Percentiles rank a stretch among this genome's conserved stretches.
Evolutionary conservation across 2,113 vertebrate species (phyloP).

Genomic region (Seriola dumerili): DNA sequence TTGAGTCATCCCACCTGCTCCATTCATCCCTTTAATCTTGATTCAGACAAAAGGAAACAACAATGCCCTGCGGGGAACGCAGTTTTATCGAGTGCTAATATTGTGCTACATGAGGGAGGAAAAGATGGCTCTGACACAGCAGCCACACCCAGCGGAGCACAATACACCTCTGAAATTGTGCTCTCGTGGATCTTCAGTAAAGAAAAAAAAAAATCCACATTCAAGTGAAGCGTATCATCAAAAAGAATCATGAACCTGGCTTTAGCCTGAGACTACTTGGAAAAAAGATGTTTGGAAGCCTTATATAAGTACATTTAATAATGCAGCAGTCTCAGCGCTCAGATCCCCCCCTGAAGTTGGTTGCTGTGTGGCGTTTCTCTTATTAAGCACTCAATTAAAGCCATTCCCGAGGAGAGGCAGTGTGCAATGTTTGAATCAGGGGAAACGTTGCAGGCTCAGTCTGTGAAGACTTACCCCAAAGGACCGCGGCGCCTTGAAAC

Average conservation of each 20-base stretch:
- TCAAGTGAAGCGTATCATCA: slow-evolving; percentile 15
- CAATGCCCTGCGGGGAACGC: slow-evolving; percentile 21
- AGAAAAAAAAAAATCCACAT: slow-evolving; percentile 26
- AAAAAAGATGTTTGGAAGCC: slow-evolving; percentile 51
- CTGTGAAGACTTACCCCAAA: slow-evolving; percentile 57
- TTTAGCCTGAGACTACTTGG: slow-evolving; percentile 18
- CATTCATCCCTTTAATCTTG: slow-evolving; percentile 34
- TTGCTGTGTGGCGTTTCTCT: slow-evolving; percentile 71
- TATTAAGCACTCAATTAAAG: slow-evolving; percentile 85
- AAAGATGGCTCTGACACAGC: slow-evolving; percentile 39
- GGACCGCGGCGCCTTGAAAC: slow-evolving; percentile 48
- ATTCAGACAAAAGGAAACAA: slow-evolving; percentile 55
- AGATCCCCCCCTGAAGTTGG: slow-evolving; percentile 52
- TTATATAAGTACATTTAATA: slow-evolving; percentile 76
- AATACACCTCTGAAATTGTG: slow-evolving; percentile 22
- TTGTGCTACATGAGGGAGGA: slow-evolving; percentile 36
- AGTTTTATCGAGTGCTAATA: slow-evolving; percentile 34
- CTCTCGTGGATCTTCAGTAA: slow-evolving; percentile 3
- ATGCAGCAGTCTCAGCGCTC: slow-evolving; percentile 71
- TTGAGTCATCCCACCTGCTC: slow-evolving; percentile 5
- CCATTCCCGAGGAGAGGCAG: slow-evolving; percentile 75
- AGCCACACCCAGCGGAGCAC: slow-evolving; percentile 59
- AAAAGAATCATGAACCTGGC: slow-evolving; percentile 22
- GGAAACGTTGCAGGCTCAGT: slow-evolving; percentile 53
- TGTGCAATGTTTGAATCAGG: slow-evolving; percentile 77